phyloP scores from a whole-genome alignment of 2,113 vertebrate genomes.

The Crotalus helleri region DNA sequence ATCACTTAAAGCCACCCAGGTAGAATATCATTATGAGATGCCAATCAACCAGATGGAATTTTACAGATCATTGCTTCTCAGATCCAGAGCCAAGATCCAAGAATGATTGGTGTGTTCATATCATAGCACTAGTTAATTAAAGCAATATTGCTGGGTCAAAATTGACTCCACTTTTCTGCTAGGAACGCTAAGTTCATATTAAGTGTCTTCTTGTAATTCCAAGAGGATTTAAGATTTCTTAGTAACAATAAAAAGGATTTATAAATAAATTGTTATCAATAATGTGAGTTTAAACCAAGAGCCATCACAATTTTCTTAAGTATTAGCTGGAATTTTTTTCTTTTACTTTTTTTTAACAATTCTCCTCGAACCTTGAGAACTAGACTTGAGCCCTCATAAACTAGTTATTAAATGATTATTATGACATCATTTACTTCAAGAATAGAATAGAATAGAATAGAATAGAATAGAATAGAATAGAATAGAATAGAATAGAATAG shows the following conservation, averaged over 20 bases:
- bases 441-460: background rate
- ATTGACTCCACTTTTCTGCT: constrained; percentile 14
- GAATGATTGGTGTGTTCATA: constrained; percentile 26
- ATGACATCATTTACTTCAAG: background rate
- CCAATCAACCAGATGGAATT: constrained; percentile 3
- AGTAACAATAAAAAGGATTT: constrained; percentile 11
- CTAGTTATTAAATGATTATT: background rate
- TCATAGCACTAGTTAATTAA: constrained; percentile 22
- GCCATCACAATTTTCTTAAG: background rate
- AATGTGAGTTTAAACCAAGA: constrained; percentile 8
- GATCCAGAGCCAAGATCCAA: constrained; percentile 19
- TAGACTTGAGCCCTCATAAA: background rate
- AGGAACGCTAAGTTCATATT: constrained; percentile 25
- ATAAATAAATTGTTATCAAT: constrained; percentile 12
- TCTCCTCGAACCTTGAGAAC: background rate
- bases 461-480: too few species aligned
- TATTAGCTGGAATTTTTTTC: background rate
- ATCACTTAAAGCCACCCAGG: constrained; percentile 27
- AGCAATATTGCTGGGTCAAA: constrained; percentile 22
- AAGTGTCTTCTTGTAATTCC: constrained; percentile 23
- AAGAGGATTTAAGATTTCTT: constrained; percentile 1
- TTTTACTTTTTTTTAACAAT: background rate
- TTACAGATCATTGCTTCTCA: constrained; percentile 26
- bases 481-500: background rate
- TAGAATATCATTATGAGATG: constrained; percentile 6